Conservation (phyloP, 2,113 vertebrate species). For the Cephalopholis sonnerati region DNA sequence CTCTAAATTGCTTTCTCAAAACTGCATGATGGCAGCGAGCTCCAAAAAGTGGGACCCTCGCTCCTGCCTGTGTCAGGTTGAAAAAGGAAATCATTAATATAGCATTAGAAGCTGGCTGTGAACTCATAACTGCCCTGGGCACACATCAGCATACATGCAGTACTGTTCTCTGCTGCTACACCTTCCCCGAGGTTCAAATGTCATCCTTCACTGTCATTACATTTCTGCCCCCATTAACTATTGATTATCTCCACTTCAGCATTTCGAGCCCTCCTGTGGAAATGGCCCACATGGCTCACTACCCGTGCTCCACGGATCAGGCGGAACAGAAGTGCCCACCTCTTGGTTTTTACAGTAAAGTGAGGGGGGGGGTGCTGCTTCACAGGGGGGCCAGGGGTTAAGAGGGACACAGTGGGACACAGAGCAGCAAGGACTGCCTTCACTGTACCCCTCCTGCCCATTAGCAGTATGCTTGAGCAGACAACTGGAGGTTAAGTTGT, state of each 20-base stretch:
- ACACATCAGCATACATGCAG: conserved; percentile 63
- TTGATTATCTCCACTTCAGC: conserved; percentile 80
- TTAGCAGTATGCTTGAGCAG: conserved; percentile 57
- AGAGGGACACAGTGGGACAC: conserved; percentile 18
- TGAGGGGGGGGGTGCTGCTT: background rate
- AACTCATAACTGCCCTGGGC: conserved; percentile 70
- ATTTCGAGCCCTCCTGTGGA: conserved; percentile 65
- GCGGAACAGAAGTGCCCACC: conserved; percentile 45
- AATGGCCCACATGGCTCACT: conserved; percentile 55
- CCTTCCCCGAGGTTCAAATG: conserved; percentile 76
- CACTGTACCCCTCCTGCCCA: conserved; percentile 43
- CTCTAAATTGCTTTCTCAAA: conserved; percentile 48
- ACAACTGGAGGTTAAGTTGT: conserved; percentile 66
- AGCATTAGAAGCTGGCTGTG: conserved; percentile 78
- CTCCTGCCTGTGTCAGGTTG: conserved; percentile 63
- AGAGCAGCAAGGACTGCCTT: conserved; percentile 21
- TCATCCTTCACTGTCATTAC: conserved; percentile 77
- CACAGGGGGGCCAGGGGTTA: conserved; percentile 20
- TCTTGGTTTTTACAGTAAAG: conserved; percentile 35
- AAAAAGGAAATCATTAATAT: conserved; percentile 82
- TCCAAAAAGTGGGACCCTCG: conserved; percentile 30
- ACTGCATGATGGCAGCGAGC: conserved; percentile 31
- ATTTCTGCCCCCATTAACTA: conserved; percentile 79
- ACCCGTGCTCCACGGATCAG: conserved; percentile 21
- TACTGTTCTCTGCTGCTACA: conserved; percentile 55